A percentile compares a stretch with the other conserved stretches of the same genome.
Evolutionary conservation across 2,888 invertebrate species (phyloP).

Genomic region (Eurois occulta): DNA sequence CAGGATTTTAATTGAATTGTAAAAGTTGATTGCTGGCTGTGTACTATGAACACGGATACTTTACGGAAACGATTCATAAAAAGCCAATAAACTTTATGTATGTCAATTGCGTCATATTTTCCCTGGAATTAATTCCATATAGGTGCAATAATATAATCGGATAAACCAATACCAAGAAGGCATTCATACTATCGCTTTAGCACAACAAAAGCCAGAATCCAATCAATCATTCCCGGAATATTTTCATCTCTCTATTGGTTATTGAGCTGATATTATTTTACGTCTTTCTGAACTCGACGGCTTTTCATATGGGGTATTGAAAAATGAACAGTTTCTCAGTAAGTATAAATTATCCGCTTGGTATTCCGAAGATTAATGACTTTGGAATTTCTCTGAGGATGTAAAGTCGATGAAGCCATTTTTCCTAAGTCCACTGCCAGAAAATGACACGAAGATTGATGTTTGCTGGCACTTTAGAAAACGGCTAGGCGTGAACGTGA

Average conservation of each 20-base stretch:
- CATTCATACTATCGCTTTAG: conserved; percentile 8
- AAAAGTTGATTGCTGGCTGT: not conserved
- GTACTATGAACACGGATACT: not conserved
- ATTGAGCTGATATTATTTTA: conserved; percentile 50
- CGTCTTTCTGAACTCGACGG: conserved; percentile 43
- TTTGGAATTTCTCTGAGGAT: conserved; percentile 82
- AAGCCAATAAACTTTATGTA: not conserved
- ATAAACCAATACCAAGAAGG: conserved; percentile 1
- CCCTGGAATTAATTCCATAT: not conserved
- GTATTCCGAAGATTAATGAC: conserved; percentile 83
- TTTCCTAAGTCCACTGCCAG: conserved; percentile 85
- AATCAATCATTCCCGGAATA: conserved; percentile 35
- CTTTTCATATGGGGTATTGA: conserved; percentile 68
- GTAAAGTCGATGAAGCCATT: conserved; percentile 87
- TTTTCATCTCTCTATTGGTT: conserved; percentile 37
- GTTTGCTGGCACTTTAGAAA: conserved; percentile 69
- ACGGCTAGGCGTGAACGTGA: conserved; percentile 74
- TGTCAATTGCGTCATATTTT: not conserved
- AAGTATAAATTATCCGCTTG: conserved; percentile 80
- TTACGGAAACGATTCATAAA: not conserved
- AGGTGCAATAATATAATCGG: not conserved
- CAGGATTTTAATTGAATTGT: conserved; percentile 16
- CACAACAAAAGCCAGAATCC: conserved; percentile 2
- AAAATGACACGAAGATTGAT: conserved; percentile 87
- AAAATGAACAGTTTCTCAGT: conserved; percentile 75